These are phyloP conservation scores for Eristalinus aeneus DNA, from an alignment of 2,888 invertebrate genomes.

Conservation along the genomic window DNA sequence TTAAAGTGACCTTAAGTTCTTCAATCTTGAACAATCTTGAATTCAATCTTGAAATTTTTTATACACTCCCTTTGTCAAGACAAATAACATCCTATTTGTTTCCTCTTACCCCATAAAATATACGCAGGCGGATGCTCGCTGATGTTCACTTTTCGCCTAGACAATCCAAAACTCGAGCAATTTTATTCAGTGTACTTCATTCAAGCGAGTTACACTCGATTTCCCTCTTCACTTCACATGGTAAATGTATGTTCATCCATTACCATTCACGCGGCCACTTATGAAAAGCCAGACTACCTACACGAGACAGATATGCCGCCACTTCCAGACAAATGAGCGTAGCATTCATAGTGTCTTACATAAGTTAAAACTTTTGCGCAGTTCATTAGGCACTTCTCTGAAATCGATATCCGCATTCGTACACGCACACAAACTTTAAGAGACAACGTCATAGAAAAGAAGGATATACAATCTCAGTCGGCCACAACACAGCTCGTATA, in stretches of 20 bases:
- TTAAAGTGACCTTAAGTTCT: neutral
- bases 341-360: conserved; percentile 46
- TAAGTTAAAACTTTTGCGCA: conserved; percentile 40
- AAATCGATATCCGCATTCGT: conserved; percentile 10
- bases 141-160: neutral
- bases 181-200: neutral
- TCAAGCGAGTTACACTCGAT: neutral
- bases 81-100: neutral
- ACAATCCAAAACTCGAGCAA: neutral
- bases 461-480: conserved; percentile 4
- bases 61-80: neutral
- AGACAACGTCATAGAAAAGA: neutral
- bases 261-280: conserved; percentile 16
- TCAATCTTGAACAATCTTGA: neutral
- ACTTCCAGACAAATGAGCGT: conserved; percentile 59
- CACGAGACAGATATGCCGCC: conserved; percentile 46
- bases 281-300: conserved; percentile 13
- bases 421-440: neutral
- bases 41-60: no score
- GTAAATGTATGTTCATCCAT: conserved; percentile 32
- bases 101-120: neutral
- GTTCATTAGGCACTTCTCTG: conserved; percentile 46
- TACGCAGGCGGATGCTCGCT: no score
- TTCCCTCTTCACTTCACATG: neutral
- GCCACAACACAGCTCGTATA: conserved; percentile 41